A percentile compares a stretch with the other conserved stretches of the same genome.
Conservation (phyloP, 2,797 vertebrate genomes). For the Xenops minutus region DNA sequence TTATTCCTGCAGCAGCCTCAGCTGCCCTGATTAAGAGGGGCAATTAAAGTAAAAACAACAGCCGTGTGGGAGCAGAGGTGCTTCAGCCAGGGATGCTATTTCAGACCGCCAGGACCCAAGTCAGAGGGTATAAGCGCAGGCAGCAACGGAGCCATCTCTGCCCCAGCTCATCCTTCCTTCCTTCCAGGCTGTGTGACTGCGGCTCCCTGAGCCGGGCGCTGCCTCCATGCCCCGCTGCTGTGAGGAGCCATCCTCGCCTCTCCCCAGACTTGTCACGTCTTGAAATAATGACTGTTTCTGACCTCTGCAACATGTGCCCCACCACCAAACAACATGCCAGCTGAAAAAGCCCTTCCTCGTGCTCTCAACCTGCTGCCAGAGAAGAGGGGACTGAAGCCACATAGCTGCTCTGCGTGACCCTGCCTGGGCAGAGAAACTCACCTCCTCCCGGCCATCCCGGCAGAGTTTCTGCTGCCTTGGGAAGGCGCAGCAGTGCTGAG, state of each 20-base stretch:
- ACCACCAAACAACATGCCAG: neutral
- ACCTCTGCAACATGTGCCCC: neutral
- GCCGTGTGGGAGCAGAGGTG: neutral
- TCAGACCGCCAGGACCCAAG: neutral
- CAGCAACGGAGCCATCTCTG: neutral
- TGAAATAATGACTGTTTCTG: neutral
- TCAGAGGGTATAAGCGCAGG: neutral
- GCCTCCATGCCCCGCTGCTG: neutral
- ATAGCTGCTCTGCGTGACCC: neutral
- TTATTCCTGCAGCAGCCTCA: neutral
- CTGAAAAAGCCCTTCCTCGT: neutral
- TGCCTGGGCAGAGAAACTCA: neutral
- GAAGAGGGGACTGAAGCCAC: neutral
- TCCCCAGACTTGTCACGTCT: neutral
- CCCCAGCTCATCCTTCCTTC: neutral
- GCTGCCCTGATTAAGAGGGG: neutral
- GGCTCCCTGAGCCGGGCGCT: fast-evolving
- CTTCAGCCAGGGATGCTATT: neutral
- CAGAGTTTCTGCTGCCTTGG: neutral
- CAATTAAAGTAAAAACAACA: neutral
- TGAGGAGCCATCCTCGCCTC: neutral
- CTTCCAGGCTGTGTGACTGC: fast-evolving
- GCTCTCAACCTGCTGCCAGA: neutral
- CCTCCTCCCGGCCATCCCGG: neutral
- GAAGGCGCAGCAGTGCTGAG: neutral